Conservation (phyloP, 2,797 vertebrate genomes). For the Molossus alvarezi region DNA sequence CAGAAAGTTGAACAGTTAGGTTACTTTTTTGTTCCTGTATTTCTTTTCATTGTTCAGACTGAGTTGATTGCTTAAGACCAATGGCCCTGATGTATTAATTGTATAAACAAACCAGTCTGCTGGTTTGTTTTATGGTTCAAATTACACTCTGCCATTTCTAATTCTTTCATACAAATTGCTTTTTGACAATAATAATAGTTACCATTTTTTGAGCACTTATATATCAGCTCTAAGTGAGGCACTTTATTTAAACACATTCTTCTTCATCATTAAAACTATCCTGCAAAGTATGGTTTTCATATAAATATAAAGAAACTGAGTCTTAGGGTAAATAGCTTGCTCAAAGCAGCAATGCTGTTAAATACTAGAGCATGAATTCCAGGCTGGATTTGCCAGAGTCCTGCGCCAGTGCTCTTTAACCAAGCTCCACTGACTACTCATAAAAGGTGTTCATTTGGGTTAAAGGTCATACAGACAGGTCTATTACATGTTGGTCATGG, state of each 20-base stretch:
- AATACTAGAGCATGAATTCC: conserved; percentile 29
- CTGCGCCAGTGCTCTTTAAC: background rate
- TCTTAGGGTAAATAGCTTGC: background rate
- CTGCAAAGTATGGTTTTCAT: conserved; percentile 47
- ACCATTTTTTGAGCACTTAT: conserved; percentile 3
- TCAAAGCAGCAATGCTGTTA: conserved; percentile 5
- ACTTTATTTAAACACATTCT: conserved; percentile 40
- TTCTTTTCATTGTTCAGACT: conserved; percentile 75
- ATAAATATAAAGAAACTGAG: conserved; percentile 61
- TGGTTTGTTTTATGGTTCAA: conserved; percentile 54
- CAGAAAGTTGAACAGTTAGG: conserved; percentile 60
- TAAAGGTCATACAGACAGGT: background rate
- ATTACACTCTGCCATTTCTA: conserved; percentile 62
- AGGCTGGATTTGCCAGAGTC: background rate
- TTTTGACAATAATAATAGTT: conserved; percentile 60
- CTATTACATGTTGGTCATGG: conserved; percentile 27
- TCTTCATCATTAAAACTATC: conserved; percentile 63
- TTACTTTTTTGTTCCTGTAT: conserved; percentile 72
- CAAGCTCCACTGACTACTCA: background rate
- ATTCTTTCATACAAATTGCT: conserved; percentile 54
- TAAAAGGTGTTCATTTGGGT: conserved; percentile 43
- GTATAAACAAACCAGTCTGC: conserved; percentile 28
- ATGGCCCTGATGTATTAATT: conserved; percentile 57
- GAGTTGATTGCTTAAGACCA: conserved; percentile 65
- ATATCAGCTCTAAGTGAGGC: background rate